Conservation (phyloP, 2,888 invertebrate genomes). For the Archaeoteleia sp. region DNA sequence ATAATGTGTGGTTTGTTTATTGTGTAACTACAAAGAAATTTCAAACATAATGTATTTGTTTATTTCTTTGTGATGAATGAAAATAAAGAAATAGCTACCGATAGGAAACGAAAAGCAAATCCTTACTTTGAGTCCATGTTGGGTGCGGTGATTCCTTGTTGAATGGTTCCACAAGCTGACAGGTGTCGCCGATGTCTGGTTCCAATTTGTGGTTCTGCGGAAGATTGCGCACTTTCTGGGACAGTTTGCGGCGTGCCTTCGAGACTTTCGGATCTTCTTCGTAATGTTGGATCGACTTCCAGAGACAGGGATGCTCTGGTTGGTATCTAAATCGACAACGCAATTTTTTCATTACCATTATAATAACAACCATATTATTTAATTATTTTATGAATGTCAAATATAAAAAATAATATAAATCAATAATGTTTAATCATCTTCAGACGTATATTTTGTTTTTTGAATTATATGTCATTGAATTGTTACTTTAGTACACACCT, state of each 20-base stretch:
- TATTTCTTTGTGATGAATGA: too few species aligned
- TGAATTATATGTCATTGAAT: too few species aligned
- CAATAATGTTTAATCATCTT: too few species aligned
- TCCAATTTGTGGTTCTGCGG: conserved; percentile 72
- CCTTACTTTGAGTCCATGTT: conserved; percentile 73
- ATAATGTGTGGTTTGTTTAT: too few species aligned
- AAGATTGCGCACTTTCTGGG: conserved; percentile 71
- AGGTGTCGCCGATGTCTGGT: conserved; percentile 77
- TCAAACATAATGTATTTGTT: too few species aligned
- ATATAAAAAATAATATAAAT: too few species aligned
- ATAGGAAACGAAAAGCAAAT: conserved; percentile 9
- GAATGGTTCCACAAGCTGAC: conserved; percentile 76
- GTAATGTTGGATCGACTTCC: conserved; percentile 77
- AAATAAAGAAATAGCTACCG: conserved; percentile 10
- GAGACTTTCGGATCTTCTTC: conserved; percentile 78
- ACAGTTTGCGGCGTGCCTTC: conserved; percentile 78
- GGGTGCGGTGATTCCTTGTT: conserved; percentile 63
- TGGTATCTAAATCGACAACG: conserved; percentile 74
- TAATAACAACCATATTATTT: too few species aligned
- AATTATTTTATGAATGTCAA: too few species aligned
- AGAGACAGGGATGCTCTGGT: conserved; percentile 80
- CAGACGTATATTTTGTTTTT: too few species aligned
- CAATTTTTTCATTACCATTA: too few species aligned
- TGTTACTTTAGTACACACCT: too few species aligned
- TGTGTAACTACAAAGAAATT: too few species aligned